These are phyloP conservation scores for Noctua janthe DNA, from an alignment of 2,888 invertebrate species.

Conservation along the genomic window DNA sequence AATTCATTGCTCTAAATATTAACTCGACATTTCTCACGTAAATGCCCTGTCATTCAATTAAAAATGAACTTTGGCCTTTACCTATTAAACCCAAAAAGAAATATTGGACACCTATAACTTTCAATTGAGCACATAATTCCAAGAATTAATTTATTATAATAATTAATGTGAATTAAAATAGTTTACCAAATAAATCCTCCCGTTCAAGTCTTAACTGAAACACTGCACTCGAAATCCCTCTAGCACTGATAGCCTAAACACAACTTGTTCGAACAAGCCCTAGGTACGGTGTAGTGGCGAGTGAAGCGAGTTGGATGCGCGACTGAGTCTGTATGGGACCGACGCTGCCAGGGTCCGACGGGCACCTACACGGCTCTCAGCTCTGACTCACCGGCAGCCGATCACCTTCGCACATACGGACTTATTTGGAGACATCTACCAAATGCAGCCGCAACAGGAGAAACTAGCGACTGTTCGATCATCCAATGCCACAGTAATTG, in stretches of 20 bases:
- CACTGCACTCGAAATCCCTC: conserved; percentile 72
- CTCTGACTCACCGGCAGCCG: conserved; percentile 82
- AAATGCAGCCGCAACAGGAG: conserved; percentile 77
- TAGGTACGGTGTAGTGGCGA: conserved; percentile 76
- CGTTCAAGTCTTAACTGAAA: conserved; percentile 54
- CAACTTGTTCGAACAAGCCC: conserved; percentile 75
- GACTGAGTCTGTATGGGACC: conserved; percentile 76
- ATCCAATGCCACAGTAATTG: conserved; percentile 77
- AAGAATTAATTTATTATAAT: neutral
- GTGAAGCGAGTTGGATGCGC: conserved; percentile 77
- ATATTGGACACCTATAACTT: neutral
- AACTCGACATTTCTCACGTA: conserved; percentile 15
- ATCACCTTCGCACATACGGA: conserved; percentile 88
- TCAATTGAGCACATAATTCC: neutral
- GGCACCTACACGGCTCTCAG: conserved; percentile 79
- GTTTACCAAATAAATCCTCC: conserved; percentile 68
- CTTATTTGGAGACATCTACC: conserved; percentile 88
- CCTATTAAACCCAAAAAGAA: conserved; percentile 6
- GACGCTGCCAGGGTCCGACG: conserved; percentile 75
- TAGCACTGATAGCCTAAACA: conserved; percentile 71
- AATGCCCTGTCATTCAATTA: conserved; percentile 2
- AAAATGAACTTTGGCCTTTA: conserved; percentile 21
- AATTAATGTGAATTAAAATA: conserved; percentile 14
- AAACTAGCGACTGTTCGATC: conserved; percentile 73
- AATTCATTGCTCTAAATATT: conserved; percentile 16